Evolutionary conservation across 1,140 invertebrate species (phyloP).

Genomic region (Drosophila nasuta): DNA sequence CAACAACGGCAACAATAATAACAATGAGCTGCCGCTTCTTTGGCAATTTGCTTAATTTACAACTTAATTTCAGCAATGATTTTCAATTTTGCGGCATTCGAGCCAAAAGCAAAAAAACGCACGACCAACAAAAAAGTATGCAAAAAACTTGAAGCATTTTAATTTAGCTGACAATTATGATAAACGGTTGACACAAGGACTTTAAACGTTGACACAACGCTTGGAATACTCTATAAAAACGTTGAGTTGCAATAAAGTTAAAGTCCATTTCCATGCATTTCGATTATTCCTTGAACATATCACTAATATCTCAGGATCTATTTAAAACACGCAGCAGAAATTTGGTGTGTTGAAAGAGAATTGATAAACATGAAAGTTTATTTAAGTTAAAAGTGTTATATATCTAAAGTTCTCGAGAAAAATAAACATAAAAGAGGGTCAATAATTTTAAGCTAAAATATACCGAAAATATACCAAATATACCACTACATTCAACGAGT

Average conservation of each 20-base stretch:
- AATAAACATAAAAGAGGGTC: too few relatives aligned
- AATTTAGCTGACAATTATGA: constrained; percentile 69
- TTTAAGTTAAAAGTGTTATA: too few relatives aligned
- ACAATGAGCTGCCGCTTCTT: constrained; percentile 27
- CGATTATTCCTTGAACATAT: too few relatives aligned
- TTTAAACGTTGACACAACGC: neutral
- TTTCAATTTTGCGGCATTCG: constrained; percentile 56
- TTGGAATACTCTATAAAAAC: constrained; percentile 7
- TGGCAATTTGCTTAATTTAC: constrained; percentile 72
- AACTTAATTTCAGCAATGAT: constrained; percentile 72
- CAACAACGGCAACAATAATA: constrained; percentile 23
- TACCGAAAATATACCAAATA: too few relatives aligned
- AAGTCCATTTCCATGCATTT: too few relatives aligned
- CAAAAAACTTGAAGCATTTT: constrained; percentile 58
- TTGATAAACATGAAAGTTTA: neutral
- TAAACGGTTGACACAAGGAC: constrained; percentile 44
- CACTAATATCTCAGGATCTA: neutral
- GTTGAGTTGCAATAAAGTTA: neutral
- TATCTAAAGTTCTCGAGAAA: neutral
- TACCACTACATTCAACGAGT: too few relatives aligned
- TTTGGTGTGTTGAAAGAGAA: neutral
- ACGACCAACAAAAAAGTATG: constrained; percentile 3
- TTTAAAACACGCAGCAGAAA: neutral
- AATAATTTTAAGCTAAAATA: too few relatives aligned
- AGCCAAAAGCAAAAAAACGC: constrained; percentile 11